Conservation (phyloP, 2,113 vertebrate genomes). For the Serinus canaria region DNA sequence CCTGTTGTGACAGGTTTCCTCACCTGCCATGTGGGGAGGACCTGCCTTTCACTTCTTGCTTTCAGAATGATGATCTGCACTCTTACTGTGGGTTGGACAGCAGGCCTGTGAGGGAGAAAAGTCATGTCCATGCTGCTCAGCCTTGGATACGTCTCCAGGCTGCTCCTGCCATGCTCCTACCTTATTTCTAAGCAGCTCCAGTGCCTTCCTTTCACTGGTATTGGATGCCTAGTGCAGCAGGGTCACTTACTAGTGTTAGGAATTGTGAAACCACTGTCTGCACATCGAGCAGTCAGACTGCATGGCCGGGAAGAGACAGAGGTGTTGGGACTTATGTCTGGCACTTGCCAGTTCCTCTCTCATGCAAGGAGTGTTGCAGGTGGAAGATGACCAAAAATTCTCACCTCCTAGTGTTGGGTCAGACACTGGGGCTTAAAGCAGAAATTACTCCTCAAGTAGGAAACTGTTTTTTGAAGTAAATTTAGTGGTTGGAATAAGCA, state of each 20-base stretch:
- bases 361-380: neutral
- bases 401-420: neutral
- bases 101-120: neutral
- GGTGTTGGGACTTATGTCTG: neutral
- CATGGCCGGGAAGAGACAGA: neutral
- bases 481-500: neutral
- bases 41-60: slow-evolving; percentile 71
- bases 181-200: neutral
- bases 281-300: rapidly evolving
- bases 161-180: neutral
- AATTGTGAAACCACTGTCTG: neutral
- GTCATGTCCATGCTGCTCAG: neutral
- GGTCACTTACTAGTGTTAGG: neutral
- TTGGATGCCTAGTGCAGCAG: neutral
- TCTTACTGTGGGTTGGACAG: neutral
- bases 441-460: neutral
- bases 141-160: neutral
- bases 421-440: neutral
- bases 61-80: slow-evolving; percentile 45
- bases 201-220: neutral
- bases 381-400: neutral
- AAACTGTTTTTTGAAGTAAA: neutral
- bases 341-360: neutral
- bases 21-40: neutral
- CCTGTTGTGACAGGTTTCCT: neutral